A percentile compares a stretch with the other conserved stretches of the same genome.
Conservation (phyloP, 92 coral and sea anemone species). For the Pocillopora meandrina region DNA sequence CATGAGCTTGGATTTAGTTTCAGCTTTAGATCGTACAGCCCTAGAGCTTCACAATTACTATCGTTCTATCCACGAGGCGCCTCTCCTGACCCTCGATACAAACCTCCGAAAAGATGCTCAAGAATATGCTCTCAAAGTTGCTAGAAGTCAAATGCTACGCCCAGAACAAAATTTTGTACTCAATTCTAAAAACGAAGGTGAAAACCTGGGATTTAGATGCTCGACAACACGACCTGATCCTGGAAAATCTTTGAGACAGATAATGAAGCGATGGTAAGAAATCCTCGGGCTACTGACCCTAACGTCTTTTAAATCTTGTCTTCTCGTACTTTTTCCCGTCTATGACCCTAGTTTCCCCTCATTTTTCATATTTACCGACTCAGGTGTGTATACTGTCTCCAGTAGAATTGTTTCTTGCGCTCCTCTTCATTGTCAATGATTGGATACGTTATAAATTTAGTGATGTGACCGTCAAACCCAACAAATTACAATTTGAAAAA, state of each 20-base stretch:
- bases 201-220: constrained; percentile 34
- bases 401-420: too few relatives aligned
- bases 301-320: too few relatives aligned
- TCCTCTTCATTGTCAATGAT: too few relatives aligned
- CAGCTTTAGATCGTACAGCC: constrained; percentile 46
- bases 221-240: constrained; percentile 26
- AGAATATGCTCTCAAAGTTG: constrained; percentile 55
- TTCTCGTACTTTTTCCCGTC: too few relatives aligned
- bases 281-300: too few relatives aligned
- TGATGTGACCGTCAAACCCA: too few relatives aligned
- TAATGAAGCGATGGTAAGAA: constrained; percentile 37
- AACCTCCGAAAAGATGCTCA: constrained; percentile 61
- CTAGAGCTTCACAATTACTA: constrained; percentile 66
- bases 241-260: constrained; percentile 17
- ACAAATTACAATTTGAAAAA: too few relatives aligned
- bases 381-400: too few relatives aligned
- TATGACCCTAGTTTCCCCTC: too few relatives aligned
- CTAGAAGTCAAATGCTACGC: constrained; percentile 5
- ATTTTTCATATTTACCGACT: too few relatives aligned
- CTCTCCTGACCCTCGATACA: constrained; percentile 45
- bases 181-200: constrained; percentile 23
- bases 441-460: too few relatives aligned
- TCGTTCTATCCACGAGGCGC: constrained; percentile 77
- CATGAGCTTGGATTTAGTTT: background rate
- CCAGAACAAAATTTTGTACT: constrained; percentile 31